Base-by-base conservation (phyloP, 2,113 vertebrate genomes). In the Ophthalmolycus amberensis region DNA sequence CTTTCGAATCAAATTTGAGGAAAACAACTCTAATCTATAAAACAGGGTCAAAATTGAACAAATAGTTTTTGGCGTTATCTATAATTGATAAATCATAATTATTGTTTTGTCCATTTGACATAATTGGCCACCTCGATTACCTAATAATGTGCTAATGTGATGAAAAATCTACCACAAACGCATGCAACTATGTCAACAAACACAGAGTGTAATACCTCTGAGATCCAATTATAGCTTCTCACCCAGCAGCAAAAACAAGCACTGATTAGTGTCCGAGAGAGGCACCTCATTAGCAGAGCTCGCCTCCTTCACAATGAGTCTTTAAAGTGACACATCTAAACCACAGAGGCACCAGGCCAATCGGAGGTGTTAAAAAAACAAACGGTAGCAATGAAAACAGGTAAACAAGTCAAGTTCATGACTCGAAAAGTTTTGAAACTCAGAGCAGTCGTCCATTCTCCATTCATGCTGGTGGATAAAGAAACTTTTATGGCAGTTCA, bases 211-310 rank as follows among this genome's bases (percentile, higher is more conserved):
- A 27, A 85, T 70, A 34, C 80, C 80, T 75, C 46, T 29, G 80
- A 75, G 87, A 56, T 54, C 52, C 77, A 80, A 83, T 85, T 80
- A 85, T 1, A 54, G 20, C 25, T 85, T 76, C 66, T 59, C 72
- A 74, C 80, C 64, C 6, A 18, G 7, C 37, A 34, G 34, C 68
- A 64, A 70, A 34, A 77, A 68, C 67, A 74, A 44, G 16, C n/a
- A 12, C 22, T 1, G 46, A 34, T 64, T 46, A 29, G 2, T 15
- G 25, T n/a, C 40, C 25, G 18, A 6, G 16, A 6, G 16, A 14
- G 8, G 12, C 1, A 2, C 68, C 80, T 80, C 80, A 68, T 83
- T 72, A 83, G 52, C 6, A 12, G 14, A 44, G 27, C 38, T 4
- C 0, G 9, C 12, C 42, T 56, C 34, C 34, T 34, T 34, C 34